Conservation (phyloP, 2,797 vertebrate species). For the Amblyopsis hoosieri region DNA sequence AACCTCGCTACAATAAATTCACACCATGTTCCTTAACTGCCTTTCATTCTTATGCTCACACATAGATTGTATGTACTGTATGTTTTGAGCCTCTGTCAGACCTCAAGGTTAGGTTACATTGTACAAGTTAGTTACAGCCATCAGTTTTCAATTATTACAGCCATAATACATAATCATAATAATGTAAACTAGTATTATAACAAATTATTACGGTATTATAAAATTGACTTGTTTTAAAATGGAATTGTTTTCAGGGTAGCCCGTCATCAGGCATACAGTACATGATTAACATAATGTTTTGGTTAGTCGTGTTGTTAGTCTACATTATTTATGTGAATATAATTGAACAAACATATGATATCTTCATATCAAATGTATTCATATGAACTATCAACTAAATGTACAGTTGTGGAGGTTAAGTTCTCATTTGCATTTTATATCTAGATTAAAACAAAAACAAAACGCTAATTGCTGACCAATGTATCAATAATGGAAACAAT, state of each 20-base stretch:
- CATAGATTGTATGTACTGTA: slow-evolving; percentile 44
- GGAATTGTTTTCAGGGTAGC: slow-evolving; percentile 27
- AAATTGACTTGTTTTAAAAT: slow-evolving; percentile 23
- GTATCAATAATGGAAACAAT: not conserved
- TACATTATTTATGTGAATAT: no score
- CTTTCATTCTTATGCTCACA: slow-evolving; percentile 38
- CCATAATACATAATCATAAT: slow-evolving; percentile 8
- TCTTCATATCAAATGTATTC: no score
- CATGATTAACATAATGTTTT: not conserved
- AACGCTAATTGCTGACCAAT: not conserved
- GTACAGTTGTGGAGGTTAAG: no score
- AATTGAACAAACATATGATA: no score
- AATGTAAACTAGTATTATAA: slow-evolving; percentile 22
- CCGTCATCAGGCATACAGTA: slow-evolving; percentile 1
- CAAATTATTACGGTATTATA: slow-evolving; percentile 6
- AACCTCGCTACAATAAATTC: slow-evolving; percentile 70
- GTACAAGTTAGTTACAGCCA: no score
- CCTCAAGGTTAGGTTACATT: no score
- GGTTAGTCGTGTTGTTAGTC: slow-evolving; percentile 5
- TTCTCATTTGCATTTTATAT: no score
- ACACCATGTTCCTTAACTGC: slow-evolving; percentile 72
- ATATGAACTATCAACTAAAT: no score
- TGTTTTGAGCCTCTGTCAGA: not conserved
- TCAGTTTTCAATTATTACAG: slow-evolving; percentile 12
- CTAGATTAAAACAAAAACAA: not conserved